Evolutionary conservation across 1,140 invertebrate genomes (phyloP).

Genomic region (Popillia japonica): DNA sequence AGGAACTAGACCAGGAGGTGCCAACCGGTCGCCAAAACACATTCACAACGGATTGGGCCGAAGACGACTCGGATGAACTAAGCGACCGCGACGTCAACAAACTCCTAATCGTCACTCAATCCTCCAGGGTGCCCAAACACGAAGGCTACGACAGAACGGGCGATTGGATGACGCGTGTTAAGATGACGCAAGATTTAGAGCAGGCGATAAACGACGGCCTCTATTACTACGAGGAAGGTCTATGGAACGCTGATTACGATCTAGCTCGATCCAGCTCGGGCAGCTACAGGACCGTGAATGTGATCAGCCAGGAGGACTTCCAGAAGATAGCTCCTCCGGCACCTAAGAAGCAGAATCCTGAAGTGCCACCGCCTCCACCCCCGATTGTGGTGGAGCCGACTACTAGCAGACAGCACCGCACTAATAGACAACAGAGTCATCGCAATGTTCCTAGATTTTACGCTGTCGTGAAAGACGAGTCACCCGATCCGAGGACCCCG

Average conservation of each 20-base stretch:
- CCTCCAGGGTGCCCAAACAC: slow-evolving; percentile 74
- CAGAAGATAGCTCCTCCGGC: slow-evolving; percentile 77
- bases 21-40: slow-evolving; percentile 81
- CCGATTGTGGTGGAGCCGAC: slow-evolving; percentile 55
- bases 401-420: background rate
- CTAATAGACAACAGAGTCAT: slow-evolving; percentile 33
- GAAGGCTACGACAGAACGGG: slow-evolving; percentile 90
- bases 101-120: slow-evolving; percentile 94
- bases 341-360: slow-evolving; percentile 70
- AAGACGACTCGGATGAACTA: slow-evolving; percentile 88
- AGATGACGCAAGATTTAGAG: slow-evolving; percentile 93
- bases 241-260: slow-evolving; percentile 67
- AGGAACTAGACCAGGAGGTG: slow-evolving; percentile 83
- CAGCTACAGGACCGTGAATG: slow-evolving; percentile 86
- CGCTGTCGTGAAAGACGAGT: slow-evolving; percentile 87
- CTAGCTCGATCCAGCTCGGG: slow-evolving; percentile 59
- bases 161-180: slow-evolving; percentile 83
- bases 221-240: slow-evolving; percentile 92
- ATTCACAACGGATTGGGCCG: slow-evolving; percentile 73
- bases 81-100: slow-evolving; percentile 94
- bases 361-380: slow-evolving; percentile 82
- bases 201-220: slow-evolving; percentile 96
- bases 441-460: slow-evolving; percentile 74
- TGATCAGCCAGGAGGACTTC: slow-evolving; percentile 90
- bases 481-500: slow-evolving; percentile 71